phyloP scores from a whole-genome alignment of 2,113 vertebrate species.

The Columbina picui region DNA sequence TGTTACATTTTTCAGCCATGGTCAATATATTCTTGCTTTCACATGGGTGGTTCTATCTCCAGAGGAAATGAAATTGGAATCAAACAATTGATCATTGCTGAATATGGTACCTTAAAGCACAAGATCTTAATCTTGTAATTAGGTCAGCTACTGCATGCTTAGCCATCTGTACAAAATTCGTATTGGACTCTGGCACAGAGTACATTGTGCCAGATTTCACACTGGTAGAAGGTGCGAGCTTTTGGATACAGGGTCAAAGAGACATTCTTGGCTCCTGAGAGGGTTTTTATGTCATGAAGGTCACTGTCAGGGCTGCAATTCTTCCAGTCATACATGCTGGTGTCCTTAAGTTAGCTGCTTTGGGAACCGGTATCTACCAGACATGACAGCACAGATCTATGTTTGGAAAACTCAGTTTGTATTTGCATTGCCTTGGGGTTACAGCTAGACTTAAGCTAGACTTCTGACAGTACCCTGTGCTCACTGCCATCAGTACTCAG shows the following conservation, averaged over 20 bases:
- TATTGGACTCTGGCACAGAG: not conserved
- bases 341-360: not conserved
- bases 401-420: not conserved
- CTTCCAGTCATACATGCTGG: not conserved
- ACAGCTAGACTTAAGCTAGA: not conserved
- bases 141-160: not conserved
- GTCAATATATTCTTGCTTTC: not conserved
- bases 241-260: not conserved
- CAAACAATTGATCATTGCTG: not conserved
- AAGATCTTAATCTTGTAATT: not conserved
- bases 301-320: not conserved
- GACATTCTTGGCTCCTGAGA: not conserved
- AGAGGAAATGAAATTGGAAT: not conserved
- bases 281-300: not conserved
- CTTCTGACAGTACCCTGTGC: not conserved
- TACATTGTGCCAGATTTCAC: fast-evolving
- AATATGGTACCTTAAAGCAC: not conserved
- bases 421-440: not conserved
- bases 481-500: not conserved
- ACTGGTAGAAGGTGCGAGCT: not conserved
- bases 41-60: not conserved
- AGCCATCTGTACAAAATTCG: not conserved
- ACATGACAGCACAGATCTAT: fast-evolving
- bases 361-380: not conserved
- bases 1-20: not conserved